phyloP scores from a whole-genome alignment of 2,113 vertebrate species.

The Takifugu flavidus region DNA sequence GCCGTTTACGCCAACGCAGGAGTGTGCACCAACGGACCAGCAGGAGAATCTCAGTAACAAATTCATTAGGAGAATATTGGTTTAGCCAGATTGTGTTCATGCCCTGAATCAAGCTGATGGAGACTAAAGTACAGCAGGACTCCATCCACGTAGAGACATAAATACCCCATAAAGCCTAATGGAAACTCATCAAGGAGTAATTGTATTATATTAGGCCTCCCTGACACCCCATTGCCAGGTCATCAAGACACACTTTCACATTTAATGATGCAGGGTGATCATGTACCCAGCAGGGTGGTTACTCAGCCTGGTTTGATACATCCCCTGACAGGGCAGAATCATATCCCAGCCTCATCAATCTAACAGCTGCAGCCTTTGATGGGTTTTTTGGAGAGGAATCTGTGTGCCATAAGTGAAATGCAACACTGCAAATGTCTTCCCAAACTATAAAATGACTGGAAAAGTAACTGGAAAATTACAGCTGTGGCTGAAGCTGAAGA shows the following conservation, averaged over 20 bases:
- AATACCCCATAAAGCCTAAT: conserved; percentile 62
- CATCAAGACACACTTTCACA: conserved; percentile 25
- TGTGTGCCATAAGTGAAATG: conserved; percentile 17
- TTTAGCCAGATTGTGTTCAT: conserved; percentile 71
- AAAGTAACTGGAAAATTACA: conserved; percentile 31
- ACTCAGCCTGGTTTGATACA: conserved; percentile 13
- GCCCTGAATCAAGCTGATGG: conserved; percentile 52
- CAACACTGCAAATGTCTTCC: conserved; percentile 17
- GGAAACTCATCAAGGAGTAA: conserved; percentile 61
- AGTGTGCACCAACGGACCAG: not conserved
- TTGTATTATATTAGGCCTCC: conserved; percentile 52
- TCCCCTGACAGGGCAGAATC: conserved; percentile 22
- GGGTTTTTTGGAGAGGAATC: conserved; percentile 1
- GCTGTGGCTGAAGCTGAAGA: conserved; percentile 4
- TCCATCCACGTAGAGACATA: conserved; percentile 15
- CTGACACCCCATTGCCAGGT: conserved; percentile 35
- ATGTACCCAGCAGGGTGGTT: conserved; percentile 30
- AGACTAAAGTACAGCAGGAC: conserved; percentile 20
- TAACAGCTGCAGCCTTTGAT: conserved; percentile 20
- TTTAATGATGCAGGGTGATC: conserved; percentile 41
- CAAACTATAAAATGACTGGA: conserved; percentile 18
- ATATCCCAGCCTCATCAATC: conserved; percentile 25
- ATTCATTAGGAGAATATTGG: conserved; percentile 63
- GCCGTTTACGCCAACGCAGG: conserved; percentile 18
- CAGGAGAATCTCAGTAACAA: conserved; percentile 31